A percentile compares a stretch with the other conserved stretches of the same genome.
These are phyloP conservation scores for Lasius fuliginosus DNA, from an alignment of 2,888 invertebrate genomes.

Conservation along the genomic window DNA sequence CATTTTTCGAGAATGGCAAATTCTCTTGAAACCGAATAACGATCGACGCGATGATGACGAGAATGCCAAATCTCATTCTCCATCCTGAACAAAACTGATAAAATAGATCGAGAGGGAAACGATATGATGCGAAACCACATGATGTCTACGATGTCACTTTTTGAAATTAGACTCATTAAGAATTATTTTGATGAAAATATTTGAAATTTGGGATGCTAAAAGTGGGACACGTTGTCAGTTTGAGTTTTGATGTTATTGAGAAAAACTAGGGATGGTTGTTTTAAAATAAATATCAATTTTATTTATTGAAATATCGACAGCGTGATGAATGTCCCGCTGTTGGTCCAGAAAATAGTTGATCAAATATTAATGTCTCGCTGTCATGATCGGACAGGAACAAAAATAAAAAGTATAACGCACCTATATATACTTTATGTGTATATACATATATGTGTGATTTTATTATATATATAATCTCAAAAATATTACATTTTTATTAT, in stretches of 20 bases:
- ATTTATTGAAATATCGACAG: conserved; percentile 15
- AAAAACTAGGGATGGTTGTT: conserved; percentile 12
- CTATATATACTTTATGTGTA: not conserved
- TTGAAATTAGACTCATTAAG: not conserved
- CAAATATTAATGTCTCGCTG: not conserved
- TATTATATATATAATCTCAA: not conserved
- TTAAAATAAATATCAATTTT: conserved; percentile 20
- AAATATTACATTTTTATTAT: not conserved
- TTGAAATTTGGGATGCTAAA: not conserved
- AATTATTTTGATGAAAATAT: conserved; percentile 19
- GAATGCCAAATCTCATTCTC: not conserved
- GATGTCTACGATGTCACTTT: not conserved
- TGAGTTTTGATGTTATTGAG: not conserved
- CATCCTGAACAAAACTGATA: not conserved
- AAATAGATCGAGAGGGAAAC: not conserved
- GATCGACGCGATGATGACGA: conserved; percentile 22
- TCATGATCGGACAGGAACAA: not conserved
- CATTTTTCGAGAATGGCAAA: not conserved
- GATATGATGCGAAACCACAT: not conserved
- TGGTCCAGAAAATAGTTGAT: not conserved
- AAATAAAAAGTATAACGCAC: not conserved
- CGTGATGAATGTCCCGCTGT: not conserved
- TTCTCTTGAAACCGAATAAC: not conserved
- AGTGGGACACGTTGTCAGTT: conserved; percentile 9
- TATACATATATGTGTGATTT: too few relatives aligned